phyloP scores from a whole-genome alignment of 2,797 vertebrate species.

The Rhinella marina region DNA sequence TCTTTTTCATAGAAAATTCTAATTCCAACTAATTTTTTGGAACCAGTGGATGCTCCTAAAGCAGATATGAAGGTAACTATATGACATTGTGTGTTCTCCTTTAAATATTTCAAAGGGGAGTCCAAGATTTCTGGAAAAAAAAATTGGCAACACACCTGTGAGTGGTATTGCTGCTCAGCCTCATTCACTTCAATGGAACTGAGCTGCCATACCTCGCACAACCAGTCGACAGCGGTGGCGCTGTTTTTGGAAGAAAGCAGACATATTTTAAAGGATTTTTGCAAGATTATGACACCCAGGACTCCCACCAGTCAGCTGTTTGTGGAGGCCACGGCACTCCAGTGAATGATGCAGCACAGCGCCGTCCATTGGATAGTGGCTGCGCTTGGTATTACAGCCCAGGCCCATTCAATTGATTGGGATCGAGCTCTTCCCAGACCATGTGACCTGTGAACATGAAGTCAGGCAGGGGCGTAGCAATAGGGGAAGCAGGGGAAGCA shows the following conservation, averaged over 20 bases:
- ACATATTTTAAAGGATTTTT: background rate
- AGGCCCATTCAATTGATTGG: too few species aligned
- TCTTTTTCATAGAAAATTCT: conserved; percentile 78
- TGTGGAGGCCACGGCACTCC: too few species aligned
- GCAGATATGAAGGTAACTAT: conserved; percentile 71
- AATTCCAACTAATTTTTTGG: conserved; percentile 78
- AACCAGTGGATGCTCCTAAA: conserved; percentile 71
- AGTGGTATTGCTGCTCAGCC: background rate
- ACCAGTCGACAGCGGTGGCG: background rate
- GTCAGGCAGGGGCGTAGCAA: too few species aligned
- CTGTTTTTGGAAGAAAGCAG: background rate
- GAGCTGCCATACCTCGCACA: background rate
- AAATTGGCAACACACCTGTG: background rate
- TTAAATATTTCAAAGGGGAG: background rate
- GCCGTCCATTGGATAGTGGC: too few species aligned
- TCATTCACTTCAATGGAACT: background rate
- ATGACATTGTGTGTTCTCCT: background rate
- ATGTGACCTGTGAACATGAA: too few species aligned
- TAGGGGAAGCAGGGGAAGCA: too few species aligned
- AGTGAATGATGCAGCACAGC: too few species aligned
- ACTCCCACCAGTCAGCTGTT: too few species aligned
- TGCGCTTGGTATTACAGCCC: too few species aligned
- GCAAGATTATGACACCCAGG: too few species aligned
- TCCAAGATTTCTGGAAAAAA: background rate
- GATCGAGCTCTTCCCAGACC: too few species aligned